Evolutionary conservation across 2,113 vertebrate genomes (phyloP).

Genomic region (Morone chrysops): DNA sequence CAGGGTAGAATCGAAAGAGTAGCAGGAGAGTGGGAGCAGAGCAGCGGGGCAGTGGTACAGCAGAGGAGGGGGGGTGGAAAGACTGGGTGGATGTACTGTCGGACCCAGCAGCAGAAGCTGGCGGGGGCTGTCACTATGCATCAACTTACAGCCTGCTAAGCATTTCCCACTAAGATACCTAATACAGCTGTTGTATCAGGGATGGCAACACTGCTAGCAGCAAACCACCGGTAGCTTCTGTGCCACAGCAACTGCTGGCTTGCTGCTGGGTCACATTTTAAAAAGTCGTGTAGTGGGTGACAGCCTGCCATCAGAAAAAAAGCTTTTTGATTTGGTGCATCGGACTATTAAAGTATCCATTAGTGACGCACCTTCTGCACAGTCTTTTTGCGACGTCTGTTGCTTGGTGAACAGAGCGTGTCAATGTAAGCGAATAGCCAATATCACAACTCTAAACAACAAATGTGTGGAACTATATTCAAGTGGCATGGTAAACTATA

Average conservation of each 20-base stretch:
- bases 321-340: not conserved
- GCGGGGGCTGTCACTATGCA: slow-evolving; percentile 3
- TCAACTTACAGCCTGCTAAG: slow-evolving; percentile 21
- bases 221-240: not conserved
- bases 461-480: not conserved
- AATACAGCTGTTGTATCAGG: not conserved
- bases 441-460: not conserved
- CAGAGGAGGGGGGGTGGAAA: not conserved
- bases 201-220: not conserved
- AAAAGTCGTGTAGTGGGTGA: not conserved
- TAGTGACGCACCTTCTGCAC: not conserved
- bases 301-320: not conserved
- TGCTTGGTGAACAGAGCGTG: not conserved
- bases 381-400: no score
- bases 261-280: slow-evolving; percentile 17
- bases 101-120: slow-evolving; percentile 10
- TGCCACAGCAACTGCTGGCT: not conserved
- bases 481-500: not conserved
- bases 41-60: not conserved
- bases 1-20: not conserved
- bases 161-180: slow-evolving; percentile 12
- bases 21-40: slow-evolving; percentile 5
- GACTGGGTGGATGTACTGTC: not conserved
- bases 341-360: not conserved
- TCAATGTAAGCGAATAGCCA: not conserved